A percentile compares a stretch with the other conserved stretches of the same genome.
These are phyloP conservation scores for Fopius arisanus DNA, from an alignment of 1,140 invertebrate genomes.

Conservation along the genomic window DNA sequence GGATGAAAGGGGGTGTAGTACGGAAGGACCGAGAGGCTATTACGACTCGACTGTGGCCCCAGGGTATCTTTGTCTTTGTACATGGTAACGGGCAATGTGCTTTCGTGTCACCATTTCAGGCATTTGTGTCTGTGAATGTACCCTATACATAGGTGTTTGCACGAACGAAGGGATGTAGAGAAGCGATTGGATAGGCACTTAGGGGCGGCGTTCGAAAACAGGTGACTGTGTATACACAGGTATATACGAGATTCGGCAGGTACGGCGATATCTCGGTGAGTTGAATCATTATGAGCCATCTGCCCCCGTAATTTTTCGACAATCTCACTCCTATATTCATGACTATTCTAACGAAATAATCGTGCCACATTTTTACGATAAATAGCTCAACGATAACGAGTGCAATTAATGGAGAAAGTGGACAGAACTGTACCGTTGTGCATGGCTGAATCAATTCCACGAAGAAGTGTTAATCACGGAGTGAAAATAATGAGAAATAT, in stretches of 20 bases:
- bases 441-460: neutral
- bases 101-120: conserved; percentile 23
- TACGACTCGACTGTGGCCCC: conserved; percentile 9
- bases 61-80: neutral
- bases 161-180: neutral
- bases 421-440: neutral
- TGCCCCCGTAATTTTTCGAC: neutral
- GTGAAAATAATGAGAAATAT: conserved; percentile 6
- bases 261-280: neutral
- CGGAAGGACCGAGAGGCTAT: conserved; percentile 2
- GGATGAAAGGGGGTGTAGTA: neutral
- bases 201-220: neutral
- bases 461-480: neutral
- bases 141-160: neutral
- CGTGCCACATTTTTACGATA: neutral
- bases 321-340: neutral
- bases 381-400: neutral
- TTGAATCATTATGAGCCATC: neutral
- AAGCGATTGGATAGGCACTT: conserved; percentile 10
- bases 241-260: conserved; percentile 9
- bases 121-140: conserved; percentile 16
- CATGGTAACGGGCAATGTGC: conserved; percentile 21
- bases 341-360: too few species aligned
- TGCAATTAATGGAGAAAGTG: neutral
- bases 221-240: conserved; percentile 9